Evolutionary conservation across 2,797 vertebrate species (phyloP).

Genomic region (Danio kyathit): DNA sequence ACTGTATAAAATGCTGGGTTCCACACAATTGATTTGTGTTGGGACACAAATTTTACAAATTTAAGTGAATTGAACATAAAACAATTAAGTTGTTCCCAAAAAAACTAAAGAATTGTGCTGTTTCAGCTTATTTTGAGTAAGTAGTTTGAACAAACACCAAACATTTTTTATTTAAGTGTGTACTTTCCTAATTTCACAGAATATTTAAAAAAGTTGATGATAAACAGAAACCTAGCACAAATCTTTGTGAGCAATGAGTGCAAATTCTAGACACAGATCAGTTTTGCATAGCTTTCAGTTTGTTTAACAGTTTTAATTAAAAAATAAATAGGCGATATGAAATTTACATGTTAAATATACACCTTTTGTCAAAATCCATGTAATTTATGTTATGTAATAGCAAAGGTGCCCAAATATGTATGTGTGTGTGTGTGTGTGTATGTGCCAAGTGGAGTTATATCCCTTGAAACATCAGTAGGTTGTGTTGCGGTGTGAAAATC

Average conservation of each 20-base stretch:
- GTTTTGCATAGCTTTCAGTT: conserved; percentile 14
- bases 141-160: too few relatives aligned
- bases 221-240: neutral
- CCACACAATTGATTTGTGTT: too few relatives aligned
- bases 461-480: conserved; percentile 41
- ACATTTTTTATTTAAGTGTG: neutral
- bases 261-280: conserved; percentile 5
- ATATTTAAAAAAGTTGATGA: neutral
- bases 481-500: conserved; percentile 40
- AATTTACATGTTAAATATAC: neutral
- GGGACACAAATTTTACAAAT: too few relatives aligned
- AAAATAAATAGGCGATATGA: conserved; percentile 11
- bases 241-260: neutral
- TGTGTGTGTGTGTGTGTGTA: conserved; percentile 30
- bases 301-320: conserved; percentile 45
- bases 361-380: neutral
- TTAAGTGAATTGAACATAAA: too few relatives aligned
- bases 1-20: too few relatives aligned
- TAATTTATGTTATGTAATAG: conserved; percentile 35
- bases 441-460: conserved; percentile 45
- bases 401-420: conserved; percentile 34
- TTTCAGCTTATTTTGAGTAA: too few relatives aligned
- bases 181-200: neutral
- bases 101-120: too few relatives aligned
- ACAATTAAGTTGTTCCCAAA: too few relatives aligned